Percentiles rank a stretch among this genome's conserved stretches.
phyloP scores from a whole-genome alignment of 2,113 vertebrate species.

The Corythoichthys haematopterus region DNA sequence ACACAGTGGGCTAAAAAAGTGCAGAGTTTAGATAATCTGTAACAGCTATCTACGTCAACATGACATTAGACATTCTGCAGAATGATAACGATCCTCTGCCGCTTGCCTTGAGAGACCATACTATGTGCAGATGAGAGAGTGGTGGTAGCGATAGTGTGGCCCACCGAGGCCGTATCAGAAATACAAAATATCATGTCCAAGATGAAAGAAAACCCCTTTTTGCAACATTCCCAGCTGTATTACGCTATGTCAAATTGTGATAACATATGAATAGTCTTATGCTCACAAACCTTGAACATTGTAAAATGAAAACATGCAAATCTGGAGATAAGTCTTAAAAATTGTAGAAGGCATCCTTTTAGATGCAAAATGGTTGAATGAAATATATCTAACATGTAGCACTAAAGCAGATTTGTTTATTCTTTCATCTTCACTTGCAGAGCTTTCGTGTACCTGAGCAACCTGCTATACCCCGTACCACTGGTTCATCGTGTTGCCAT shows the following conservation, averaged over 20 bases:
- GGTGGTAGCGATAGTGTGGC: not conserved
- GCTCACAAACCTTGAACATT: not conserved
- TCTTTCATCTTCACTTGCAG: constrained; percentile 58
- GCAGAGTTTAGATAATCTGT: constrained; percentile 19
- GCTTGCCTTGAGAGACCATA: constrained; percentile 37
- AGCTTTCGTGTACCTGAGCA: constrained; percentile 97
- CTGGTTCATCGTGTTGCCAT: constrained; percentile 93
- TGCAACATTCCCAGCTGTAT: constrained; percentile 22
- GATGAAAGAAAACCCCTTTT: constrained; percentile 25
- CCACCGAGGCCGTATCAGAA: constrained; percentile 18
- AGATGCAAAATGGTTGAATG: not conserved
- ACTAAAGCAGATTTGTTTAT: constrained; percentile 7
- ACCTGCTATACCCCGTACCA: constrained; percentile 92
- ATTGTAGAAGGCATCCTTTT: not conserved
- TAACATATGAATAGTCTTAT: constrained; percentile 20
- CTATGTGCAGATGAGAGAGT: not conserved
- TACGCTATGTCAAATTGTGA: constrained; percentile 9
- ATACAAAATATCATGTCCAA: constrained; percentile 47
- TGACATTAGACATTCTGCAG: constrained; percentile 48
- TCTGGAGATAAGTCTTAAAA: constrained; percentile 1
- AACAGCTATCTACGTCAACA: constrained; percentile 43
- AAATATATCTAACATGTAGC: not conserved
- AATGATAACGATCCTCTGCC: constrained; percentile 29
- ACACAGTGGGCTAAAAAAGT: not conserved
- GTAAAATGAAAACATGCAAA: not conserved